Conservation (phyloP, 2,888 invertebrate genomes). For the Ommatoiulus sabulosus region DNA sequence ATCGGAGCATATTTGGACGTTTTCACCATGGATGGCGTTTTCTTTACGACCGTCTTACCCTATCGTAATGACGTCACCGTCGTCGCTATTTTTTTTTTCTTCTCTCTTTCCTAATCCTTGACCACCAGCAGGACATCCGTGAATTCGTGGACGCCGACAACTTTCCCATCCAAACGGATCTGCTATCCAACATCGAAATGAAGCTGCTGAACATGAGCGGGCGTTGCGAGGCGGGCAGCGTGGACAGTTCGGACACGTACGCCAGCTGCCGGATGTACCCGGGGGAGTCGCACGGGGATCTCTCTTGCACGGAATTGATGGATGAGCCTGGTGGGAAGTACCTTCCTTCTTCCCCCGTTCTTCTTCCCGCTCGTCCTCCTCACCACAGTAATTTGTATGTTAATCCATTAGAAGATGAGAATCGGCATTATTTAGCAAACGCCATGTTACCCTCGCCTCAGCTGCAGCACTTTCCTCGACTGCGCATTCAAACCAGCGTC, state of each 20-base stretch:
- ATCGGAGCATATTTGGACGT: too few relatives aligned
- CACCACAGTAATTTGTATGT: slow-evolving; percentile 65
- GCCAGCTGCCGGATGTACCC: slow-evolving; percentile 97
- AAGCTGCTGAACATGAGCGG: slow-evolving; percentile 55
- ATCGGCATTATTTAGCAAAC: slow-evolving; percentile 18
- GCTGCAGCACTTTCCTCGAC: slow-evolving; percentile 10
- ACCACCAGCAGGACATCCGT: slow-evolving; percentile 49
- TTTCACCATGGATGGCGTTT: too few relatives aligned
- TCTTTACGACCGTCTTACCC: too few relatives aligned
- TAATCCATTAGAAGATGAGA: slow-evolving; percentile 66
- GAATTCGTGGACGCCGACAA: slow-evolving; percentile 56
- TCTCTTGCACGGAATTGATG: slow-evolving; percentile 59
- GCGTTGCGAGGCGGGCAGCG: slow-evolving; percentile 69
- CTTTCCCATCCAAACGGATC: slow-evolving; percentile 49
- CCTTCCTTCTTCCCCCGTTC: slow-evolving; percentile 46
- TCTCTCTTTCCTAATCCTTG: background rate
- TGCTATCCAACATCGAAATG: slow-evolving; percentile 56
- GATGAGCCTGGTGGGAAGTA: slow-evolving; percentile 50
- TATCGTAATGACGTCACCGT: background rate
- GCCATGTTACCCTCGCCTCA: slow-evolving; percentile 18
- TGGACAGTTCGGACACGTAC: slow-evolving; percentile 90
- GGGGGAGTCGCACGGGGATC: slow-evolving; percentile 76
- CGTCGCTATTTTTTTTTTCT: background rate
- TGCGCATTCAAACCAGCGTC: slow-evolving; percentile 57
- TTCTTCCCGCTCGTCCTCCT: slow-evolving; percentile 63